Evolutionary conservation across 2,888 invertebrate genomes (phyloP).

Genomic region (Diachrysia chrysitis): DNA sequence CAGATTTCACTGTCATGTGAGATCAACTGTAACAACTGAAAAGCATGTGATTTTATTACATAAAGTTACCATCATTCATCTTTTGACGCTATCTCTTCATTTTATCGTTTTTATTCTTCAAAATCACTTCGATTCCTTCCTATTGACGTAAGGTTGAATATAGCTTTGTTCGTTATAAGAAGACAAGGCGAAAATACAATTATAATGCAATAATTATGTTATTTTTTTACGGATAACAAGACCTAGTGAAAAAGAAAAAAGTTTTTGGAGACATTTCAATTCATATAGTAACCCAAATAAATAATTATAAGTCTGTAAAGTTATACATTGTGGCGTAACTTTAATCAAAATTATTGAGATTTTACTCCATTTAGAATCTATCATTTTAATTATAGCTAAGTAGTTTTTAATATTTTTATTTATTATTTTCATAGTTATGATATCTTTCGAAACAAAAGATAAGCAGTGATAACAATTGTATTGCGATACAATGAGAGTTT

Average conservation of each 20-base stretch:
- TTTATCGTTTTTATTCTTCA: conserved; percentile 44
- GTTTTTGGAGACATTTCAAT: no score
- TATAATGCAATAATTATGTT: conserved; percentile 28
- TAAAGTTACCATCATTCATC: conserved; percentile 66
- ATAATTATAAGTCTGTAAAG: no score
- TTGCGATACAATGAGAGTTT: conserved; percentile 45
- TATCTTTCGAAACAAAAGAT: conserved; percentile 35
- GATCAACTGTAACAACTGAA: conserved; percentile 13
- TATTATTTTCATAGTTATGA: not conserved
- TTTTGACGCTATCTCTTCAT: conserved; percentile 67
- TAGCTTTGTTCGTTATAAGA: conserved; percentile 8
- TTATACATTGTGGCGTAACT: no score
- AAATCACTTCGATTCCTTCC: conserved; percentile 23
- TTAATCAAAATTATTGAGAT: no score
- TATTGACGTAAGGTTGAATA: conserved; percentile 39
- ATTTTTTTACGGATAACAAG: conserved; percentile 8
- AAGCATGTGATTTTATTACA: conserved; percentile 61
- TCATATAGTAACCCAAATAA: no score
- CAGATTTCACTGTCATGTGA: conserved; percentile 54
- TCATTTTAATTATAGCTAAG: no score
- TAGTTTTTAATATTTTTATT: no score
- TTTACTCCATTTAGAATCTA: no score
- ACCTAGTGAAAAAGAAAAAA: no score
- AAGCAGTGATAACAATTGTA: conserved; percentile 33
- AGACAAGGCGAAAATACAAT: conserved; percentile 30